Evolutionary conservation across 2,113 vertebrate genomes (phyloP), one percentile per base, ranked within the genome.

Genomic region (Aspiorhynchus laticeps): DNA sequence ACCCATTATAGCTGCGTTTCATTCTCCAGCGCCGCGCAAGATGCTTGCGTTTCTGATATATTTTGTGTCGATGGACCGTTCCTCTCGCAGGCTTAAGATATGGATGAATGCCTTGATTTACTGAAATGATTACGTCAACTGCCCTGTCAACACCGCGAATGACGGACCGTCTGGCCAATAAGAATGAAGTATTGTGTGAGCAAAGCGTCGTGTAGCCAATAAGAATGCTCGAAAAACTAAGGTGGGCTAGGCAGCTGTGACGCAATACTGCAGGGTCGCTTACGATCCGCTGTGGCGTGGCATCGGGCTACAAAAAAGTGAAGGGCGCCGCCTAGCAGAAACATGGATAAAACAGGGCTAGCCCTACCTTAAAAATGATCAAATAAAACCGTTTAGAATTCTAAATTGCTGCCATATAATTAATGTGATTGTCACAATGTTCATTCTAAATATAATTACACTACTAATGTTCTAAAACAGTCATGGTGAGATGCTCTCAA

Each of bases 261-360:
- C 95, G 95, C 91, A 92, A 93, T 92, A 95, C 93, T 96, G 95
- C 95, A 95, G 95, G 95, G 94, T 93, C 93, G 94, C 93, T 92
- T 87, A 89, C 88, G 82, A 87, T 53, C 61, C 83, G 77, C 91
- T 86, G 91, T 91, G 85, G 67, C 79, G 59, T 77, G 86, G 80
- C 85, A 71, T 38, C 73, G 43, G 19, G 51, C 11, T 21, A 73
- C 77, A 86, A 24, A 28, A 73, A 73, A 80, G 36, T 43, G 51
- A 79, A 80, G 73, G 61, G 85, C 91, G 93, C 92, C 93, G 15
- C 61, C 93, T 92, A 89, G 89, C 89, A 89, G 51, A 74, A 4
- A 33, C 19, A 69, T 12, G 41, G 24, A 41, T 24, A 26, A 31
- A 61, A 73, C 69, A 73, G 33, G 19, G 9, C 36, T 73, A 73